Evolutionary conservation across 2,888 invertebrate species (phyloP).

Genomic region (Cremastinae sp.): DNA sequence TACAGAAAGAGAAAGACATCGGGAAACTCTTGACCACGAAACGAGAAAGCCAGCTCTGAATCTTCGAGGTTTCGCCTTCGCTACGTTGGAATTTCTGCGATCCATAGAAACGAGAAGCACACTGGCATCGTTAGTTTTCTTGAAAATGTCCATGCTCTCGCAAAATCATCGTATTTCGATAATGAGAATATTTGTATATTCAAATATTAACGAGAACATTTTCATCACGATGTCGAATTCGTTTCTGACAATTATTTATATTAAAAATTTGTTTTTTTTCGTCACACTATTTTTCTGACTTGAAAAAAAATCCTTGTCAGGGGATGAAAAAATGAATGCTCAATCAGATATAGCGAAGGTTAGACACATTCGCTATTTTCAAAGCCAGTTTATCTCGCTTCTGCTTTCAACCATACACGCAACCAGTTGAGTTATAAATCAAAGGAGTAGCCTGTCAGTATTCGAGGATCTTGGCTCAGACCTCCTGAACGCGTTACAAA

Average conservation of each 20-base stretch:
- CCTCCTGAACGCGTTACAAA: constrained; percentile 63
- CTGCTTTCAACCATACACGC: constrained; percentile 49
- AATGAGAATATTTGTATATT: constrained; percentile 28
- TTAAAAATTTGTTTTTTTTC: too few relatives aligned
- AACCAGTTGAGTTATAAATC: constrained; percentile 67
- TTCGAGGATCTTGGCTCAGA: constrained; percentile 52
- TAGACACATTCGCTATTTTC: constrained; percentile 53
- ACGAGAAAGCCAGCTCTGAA: constrained; percentile 28
- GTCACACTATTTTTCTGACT: not conserved
- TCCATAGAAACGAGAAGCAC: constrained; percentile 51
- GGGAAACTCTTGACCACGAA: not conserved
- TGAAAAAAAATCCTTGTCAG: constrained; percentile 19
- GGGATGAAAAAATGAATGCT: constrained; percentile 44
- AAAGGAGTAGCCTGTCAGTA: constrained; percentile 62
- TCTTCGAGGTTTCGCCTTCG: constrained; percentile 64
- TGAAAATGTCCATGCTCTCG: constrained; percentile 2
- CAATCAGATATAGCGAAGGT: constrained; percentile 71
- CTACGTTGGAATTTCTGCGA: constrained; percentile 59
- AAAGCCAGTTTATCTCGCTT: constrained; percentile 35
- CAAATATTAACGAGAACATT: not conserved
- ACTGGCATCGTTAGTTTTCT: constrained; percentile 71
- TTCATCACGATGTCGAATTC: not conserved
- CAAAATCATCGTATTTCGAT: constrained; percentile 24
- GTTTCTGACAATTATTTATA: too few relatives aligned
- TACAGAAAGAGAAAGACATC: not conserved